Base-by-base conservation (phyloP, 2,113 vertebrate genomes). In the Pandion haliaetus region DNA sequence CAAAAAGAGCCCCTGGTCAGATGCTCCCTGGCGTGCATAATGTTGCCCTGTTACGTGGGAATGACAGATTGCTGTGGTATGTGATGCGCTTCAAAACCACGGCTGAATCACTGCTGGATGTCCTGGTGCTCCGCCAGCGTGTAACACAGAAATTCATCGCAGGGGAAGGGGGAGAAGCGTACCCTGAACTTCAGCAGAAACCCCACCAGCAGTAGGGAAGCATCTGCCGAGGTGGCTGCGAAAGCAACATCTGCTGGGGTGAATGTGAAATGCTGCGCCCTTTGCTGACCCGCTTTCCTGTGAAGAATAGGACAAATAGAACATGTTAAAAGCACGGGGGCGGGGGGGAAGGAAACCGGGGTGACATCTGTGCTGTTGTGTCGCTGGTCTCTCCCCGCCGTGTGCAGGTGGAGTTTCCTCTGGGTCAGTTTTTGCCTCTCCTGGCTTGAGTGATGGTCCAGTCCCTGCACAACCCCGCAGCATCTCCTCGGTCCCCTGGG, bases 191-290 rank as follows among this genome's bases (percentile, higher is more conserved):
- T 28, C 0, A 0, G 14, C 36, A 28, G 19, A 5, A 28, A 38
- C 58, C 36, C 23, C 26, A 19, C 12, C 14, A 0, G 76, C 4
- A 1, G 18, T 12, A 61, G 45, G 0, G 21, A 36, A 38, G 88
- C 34, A 10, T 79, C 32, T 42, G 28, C 25, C 0, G 0, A 2
- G 1, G 42, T 0, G 5, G 36, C 74, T 86, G 52, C 2, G 0
- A 12, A 55, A 82, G 83, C 55, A 74, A 10, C 80, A 31, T 57
- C 47, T 74, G 72, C 44, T 44, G 40, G 62, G 14, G 26, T 85
- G 82, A 59, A 44, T 74, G 47, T 12, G 70, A 47, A 49, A 45
- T 4, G 32, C 71, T 12, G 0, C 73, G 93, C 59, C 90, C 85
- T 72, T 67, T 42, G 8, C 71, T 4, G 34, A 90, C 88, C 88